Conservation (phyloP, 2,113 vertebrate species). For the Crotalus viridis region DNA sequence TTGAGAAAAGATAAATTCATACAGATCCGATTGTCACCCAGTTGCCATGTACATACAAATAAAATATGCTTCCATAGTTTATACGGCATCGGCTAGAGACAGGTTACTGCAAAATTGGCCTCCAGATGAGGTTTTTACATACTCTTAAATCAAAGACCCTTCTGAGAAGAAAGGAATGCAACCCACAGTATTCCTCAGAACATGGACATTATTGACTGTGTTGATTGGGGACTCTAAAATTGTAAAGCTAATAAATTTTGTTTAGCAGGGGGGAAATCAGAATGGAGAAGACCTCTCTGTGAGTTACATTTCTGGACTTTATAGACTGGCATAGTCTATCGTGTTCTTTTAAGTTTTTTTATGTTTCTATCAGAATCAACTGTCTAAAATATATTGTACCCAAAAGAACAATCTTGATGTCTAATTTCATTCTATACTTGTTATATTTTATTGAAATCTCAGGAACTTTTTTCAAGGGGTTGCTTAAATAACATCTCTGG, state of each 20-base stretch:
- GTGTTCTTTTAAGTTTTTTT: background rate
- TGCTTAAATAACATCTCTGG: background rate
- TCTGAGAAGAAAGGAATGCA: background rate
- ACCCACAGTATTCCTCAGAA: background rate
- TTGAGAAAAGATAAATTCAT: background rate
- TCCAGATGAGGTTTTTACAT: background rate
- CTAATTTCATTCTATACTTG: background rate
- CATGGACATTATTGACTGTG: background rate
- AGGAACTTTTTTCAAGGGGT: background rate
- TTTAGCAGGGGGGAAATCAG: background rate
- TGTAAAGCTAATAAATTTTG: background rate
- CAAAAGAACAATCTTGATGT: background rate
- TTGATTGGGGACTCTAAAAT: background rate
- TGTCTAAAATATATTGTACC: background rate
- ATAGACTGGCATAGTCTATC: no score
- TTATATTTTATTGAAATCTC: background rate
- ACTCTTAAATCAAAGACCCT: background rate
- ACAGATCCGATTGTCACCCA: background rate
- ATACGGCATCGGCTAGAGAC: background rate
- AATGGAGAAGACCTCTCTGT: background rate
- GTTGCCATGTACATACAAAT: background rate
- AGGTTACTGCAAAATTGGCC: background rate
- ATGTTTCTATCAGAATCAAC: background rate
- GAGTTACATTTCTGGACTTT: background rate
- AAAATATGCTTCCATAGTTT: background rate